A percentile compares a stretch with the other conserved stretches of the same genome.
Evolutionary conservation across 2,888 invertebrate species (phyloP).

Genomic region (Norana najaformis): DNA sequence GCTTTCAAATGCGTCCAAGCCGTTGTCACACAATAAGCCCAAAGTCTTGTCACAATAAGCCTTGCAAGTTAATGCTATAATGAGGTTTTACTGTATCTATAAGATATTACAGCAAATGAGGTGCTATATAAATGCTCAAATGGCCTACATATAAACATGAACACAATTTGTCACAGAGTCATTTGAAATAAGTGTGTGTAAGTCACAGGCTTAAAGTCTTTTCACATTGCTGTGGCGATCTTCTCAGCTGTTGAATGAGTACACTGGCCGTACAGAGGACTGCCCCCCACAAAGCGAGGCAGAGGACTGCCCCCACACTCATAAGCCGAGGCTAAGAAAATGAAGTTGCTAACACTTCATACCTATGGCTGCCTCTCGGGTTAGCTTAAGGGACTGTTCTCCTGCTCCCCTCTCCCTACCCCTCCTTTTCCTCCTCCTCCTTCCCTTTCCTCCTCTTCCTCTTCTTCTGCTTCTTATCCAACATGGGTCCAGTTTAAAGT

Average conservation of each 20-base stretch:
- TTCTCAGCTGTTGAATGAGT: neutral
- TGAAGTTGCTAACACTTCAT: neutral
- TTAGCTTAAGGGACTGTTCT: too few species aligned
- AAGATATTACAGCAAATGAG: neutral
- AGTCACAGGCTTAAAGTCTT: neutral
- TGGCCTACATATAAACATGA: neutral
- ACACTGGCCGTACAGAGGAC: neutral
- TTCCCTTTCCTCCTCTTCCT: too few species aligned
- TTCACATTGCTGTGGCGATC: neutral
- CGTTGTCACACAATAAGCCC: too few species aligned
- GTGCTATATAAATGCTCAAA: neutral
- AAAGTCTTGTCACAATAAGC: neutral
- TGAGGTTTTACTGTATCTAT: neutral
- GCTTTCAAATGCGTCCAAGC: too few species aligned
- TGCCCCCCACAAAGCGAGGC: too few species aligned
- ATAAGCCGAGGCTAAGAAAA: conserved; percentile 2
- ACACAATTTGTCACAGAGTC: neutral
- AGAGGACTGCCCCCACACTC: too few species aligned
- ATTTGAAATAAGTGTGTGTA: neutral
- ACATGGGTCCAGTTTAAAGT: neutral
- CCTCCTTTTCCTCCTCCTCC: too few species aligned
- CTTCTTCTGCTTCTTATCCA: too few species aligned
- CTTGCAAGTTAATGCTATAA: neutral
- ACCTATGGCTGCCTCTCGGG: neutral
- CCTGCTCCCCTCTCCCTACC: too few species aligned